phyloP scores from a whole-genome alignment of 2,797 vertebrate genomes.

The Saxicola maurus region DNA sequence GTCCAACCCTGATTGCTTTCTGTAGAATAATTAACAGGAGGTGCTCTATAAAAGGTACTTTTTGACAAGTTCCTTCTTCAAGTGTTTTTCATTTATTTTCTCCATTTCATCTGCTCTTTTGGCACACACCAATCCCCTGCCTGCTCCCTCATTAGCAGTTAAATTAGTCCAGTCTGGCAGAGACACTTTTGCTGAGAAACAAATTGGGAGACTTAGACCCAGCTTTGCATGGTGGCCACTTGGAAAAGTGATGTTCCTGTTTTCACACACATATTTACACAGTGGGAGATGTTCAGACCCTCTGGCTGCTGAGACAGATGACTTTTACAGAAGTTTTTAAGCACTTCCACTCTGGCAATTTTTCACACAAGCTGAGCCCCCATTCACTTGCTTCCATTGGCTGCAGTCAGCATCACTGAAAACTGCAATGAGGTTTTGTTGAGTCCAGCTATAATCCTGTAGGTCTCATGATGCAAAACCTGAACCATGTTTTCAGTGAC shows the following conservation, averaged over 20 bases:
- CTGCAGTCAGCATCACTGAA: not conserved
- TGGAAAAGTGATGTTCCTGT: not conserved
- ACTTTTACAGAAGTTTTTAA: not conserved
- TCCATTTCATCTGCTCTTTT: not conserved
- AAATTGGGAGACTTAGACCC: not conserved
- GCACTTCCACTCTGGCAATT: not conserved
- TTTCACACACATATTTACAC: not conserved
- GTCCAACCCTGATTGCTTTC: slow-evolving; percentile 40
- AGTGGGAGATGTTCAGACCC: not conserved
- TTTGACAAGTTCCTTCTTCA: slow-evolving; percentile 20
- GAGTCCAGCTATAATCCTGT: not conserved
- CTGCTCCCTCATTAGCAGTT: not conserved
- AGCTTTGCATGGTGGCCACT: not conserved
- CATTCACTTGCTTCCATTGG: not conserved
- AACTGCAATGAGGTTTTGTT: not conserved
- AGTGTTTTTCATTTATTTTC: slow-evolving; percentile 9
- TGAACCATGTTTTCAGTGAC: not conserved
- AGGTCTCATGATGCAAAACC: not conserved
- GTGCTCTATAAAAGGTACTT: not conserved
- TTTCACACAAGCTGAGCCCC: not conserved
- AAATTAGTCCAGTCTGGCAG: not conserved
- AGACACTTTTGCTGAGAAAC: not conserved
- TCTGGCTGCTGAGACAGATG: not conserved
- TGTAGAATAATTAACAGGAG: slow-evolving; percentile 44
- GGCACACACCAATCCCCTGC: not conserved